phyloP scores from a whole-genome alignment of 2,113 vertebrate species.

The Stomatorhinus ivindoensis region DNA sequence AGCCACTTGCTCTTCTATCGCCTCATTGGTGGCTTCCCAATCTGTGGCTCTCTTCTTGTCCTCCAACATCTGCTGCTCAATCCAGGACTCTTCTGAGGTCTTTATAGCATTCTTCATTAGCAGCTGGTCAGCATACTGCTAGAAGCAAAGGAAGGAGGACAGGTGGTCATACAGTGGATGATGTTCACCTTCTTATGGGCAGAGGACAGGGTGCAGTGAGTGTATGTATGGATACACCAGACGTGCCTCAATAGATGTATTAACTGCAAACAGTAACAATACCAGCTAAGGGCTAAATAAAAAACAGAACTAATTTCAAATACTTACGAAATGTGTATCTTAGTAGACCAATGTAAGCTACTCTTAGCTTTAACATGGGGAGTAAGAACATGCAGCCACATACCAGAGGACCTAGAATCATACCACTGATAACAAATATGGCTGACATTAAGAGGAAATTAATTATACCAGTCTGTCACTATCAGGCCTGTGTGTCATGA shows the following conservation, averaged over 20 bases:
- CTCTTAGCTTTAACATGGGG: not conserved
- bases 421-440: not conserved
- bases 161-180: not conserved
- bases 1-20: conserved; percentile 92
- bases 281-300: not conserved
- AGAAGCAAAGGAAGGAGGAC: not conserved
- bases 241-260: not conserved
- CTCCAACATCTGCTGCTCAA: conserved; percentile 94
- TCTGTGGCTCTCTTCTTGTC: conserved; percentile 91
- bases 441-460: not conserved
- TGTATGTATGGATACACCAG: not conserved
- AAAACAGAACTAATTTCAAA: not conserved
- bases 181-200: not conserved
- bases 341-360: not conserved
- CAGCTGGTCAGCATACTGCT: conserved; percentile 80
- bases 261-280: not conserved
- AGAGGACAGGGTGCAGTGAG: not conserved
- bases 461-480: not conserved
- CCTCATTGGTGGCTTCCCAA: conserved; percentile 96
- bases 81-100: conserved; percentile 94
- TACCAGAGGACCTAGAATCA: not conserved
- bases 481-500: not conserved
- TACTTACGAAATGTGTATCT: not conserved
- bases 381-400: not conserved
- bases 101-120: conserved; percentile 94